Evolutionary conservation across 2,797 vertebrate species (phyloP), one percentile per base, ranked within the genome.

Genomic region (Rallus crepitans): DNA sequence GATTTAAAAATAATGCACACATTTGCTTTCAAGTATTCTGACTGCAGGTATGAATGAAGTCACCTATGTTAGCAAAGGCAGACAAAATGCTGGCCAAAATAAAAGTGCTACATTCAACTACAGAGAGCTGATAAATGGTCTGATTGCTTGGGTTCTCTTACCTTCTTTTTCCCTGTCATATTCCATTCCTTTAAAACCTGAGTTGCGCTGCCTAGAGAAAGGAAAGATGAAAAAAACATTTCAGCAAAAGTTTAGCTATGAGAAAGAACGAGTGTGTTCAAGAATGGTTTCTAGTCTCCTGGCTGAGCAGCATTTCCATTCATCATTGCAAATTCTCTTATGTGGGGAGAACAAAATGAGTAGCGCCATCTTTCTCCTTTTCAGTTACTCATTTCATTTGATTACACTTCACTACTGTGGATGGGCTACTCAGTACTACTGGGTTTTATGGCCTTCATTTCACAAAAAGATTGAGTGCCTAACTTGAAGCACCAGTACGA

Each of bases 161-260:
- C 98, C 98, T 98, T 98, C 97, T 98, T 98, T 92, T 98, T 98
- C 57, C 98, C 98, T 52, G 97, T 97, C 97, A 98, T 97, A 87
- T 98, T 98, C 98, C 98, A 98, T 95, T 98, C 98, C 94, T 98
- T 98, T 14, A 98, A 94, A 89, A 98, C 98, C 90, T 98, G 97
- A 96, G 93, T 15, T 86, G 98, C 98, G 0, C 97, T 98, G 56
- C 98, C 98, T 98, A 93, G 68, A 96, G 14, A 90, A 92, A 80
- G n/a, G 3, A 96, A 94, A 97, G 70, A 96, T 33, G n/a, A n/a
- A 97, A 96, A 91, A 95, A 48, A 21, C 45, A 68, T 60, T 95
- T 97, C 70, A 97, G 76, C 15, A 89, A 7, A 75, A 77, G 78
- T 48, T 93, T 82, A 86, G 42, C 68, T 47, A 40, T 23, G 47